A percentile compares a stretch with the other conserved stretches of the same genome.
These are phyloP conservation scores for Seriola quinqueradiata DNA, from an alignment of 2,113 vertebrate species.

Conservation along the genomic window DNA sequence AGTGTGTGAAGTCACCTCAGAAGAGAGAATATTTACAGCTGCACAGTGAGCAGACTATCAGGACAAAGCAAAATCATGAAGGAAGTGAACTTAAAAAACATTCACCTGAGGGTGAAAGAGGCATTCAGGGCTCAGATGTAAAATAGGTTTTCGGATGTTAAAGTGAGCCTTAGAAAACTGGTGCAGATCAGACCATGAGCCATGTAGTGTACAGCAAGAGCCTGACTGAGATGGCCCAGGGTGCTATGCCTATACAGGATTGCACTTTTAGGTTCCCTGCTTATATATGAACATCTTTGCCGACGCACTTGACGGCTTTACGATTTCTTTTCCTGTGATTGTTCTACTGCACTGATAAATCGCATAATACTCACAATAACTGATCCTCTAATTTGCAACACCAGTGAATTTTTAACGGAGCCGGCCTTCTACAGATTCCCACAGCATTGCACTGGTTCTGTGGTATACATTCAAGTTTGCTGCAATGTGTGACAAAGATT, in stretches of 20 bases:
- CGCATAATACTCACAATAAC: constrained; percentile 48
- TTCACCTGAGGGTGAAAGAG: constrained; percentile 57
- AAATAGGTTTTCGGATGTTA: constrained; percentile 58
- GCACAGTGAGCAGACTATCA: constrained; percentile 46
- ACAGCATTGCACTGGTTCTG: constrained; percentile 55
- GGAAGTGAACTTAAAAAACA: constrained; percentile 69
- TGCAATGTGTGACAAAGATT: constrained; percentile 73
- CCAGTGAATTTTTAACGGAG: constrained; percentile 68
- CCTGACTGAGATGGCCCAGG: constrained; percentile 66
- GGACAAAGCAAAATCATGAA: constrained; percentile 27
- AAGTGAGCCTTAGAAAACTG: constrained; percentile 79
- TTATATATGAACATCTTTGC: constrained; percentile 78
- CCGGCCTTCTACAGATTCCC: constrained; percentile 59
- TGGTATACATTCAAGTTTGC: constrained; percentile 72
- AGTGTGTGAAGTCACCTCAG: constrained; percentile 57
- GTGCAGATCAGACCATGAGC: constrained; percentile 85
- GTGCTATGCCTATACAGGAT: constrained; percentile 75
- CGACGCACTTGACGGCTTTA: constrained; percentile 68
- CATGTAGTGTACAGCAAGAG: constrained; percentile 67
- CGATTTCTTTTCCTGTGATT: constrained; percentile 68
- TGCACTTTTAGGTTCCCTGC: constrained; percentile 82
- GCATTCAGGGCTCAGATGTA: constrained; percentile 46
- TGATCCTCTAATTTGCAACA: constrained; percentile 54
- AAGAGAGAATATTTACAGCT: constrained; percentile 53
- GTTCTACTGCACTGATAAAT: constrained; percentile 81